Evolutionary conservation across 2,888 invertebrate species (phyloP).

Genomic region (Odontocolon sp.): DNA sequence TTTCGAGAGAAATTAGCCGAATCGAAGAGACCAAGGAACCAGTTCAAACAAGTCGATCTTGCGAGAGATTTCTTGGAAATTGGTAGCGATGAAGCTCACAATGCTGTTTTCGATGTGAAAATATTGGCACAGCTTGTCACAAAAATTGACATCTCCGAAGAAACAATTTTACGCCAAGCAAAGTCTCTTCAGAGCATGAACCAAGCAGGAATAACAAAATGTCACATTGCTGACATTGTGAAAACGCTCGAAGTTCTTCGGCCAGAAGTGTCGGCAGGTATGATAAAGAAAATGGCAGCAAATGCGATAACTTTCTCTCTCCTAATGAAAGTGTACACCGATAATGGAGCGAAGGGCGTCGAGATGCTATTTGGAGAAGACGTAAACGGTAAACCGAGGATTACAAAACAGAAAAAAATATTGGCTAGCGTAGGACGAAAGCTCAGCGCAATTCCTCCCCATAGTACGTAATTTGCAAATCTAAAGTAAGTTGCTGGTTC

Average conservation of each 20-base stretch:
- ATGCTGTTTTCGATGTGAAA: neutral
- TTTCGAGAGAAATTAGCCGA: constrained; percentile 7
- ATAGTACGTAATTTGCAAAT: neutral
- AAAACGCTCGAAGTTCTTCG: neutral
- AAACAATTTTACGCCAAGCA: neutral
- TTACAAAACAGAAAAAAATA: constrained; percentile 2
- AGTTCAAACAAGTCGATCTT: constrained; percentile 2
- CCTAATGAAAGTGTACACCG: constrained; percentile 8
- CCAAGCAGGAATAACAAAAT: neutral
- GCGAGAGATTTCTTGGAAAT: neutral
- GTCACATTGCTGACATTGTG: constrained; percentile 1
- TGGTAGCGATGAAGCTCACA: neutral
- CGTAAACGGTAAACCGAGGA: neutral
- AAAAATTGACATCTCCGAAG: neutral
- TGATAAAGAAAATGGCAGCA: constrained; percentile 7
- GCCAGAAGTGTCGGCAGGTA: neutral
- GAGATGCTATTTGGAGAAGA: constrained; percentile 5
- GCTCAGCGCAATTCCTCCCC: neutral
- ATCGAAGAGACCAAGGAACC: neutral
- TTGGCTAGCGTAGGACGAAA: neutral
- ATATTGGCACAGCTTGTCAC: neutral
- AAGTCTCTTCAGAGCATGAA: neutral
- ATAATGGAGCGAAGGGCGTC: neutral
- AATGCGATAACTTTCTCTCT: neutral
- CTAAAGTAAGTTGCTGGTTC: neutral